A percentile compares a stretch with the other conserved stretches of the same genome.
phyloP scores from a whole-genome alignment of 92 coral and sea anemone genomes.

The Epizoanthus illoricatus region DNA sequence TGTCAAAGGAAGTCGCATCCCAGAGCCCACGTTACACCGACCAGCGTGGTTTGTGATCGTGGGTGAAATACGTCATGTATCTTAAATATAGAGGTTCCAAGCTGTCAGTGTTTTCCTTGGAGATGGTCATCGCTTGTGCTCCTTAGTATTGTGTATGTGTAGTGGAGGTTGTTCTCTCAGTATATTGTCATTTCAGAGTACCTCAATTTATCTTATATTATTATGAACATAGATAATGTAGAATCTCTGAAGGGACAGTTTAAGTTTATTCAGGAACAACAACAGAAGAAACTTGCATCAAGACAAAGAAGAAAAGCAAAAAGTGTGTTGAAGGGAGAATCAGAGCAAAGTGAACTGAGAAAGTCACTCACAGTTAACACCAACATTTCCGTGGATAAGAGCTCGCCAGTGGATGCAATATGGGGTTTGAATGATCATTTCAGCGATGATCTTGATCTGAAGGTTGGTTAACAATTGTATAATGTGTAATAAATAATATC shows the following conservation, averaged over 20 bases:
- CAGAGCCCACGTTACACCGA: no score
- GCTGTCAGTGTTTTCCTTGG: no score
- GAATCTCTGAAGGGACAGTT: conserved; percentile 86
- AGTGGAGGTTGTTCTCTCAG: no score
- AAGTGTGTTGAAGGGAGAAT: conserved; percentile 38
- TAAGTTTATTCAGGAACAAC: conserved; percentile 93
- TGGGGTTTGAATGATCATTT: conserved; percentile 31
- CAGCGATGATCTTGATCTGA: conserved; percentile 61
- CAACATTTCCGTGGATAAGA: neutral
- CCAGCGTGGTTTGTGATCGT: no score
- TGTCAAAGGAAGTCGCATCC: no score
- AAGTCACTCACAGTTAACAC: neutral
- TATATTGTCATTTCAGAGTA: no score
- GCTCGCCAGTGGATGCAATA: neutral
- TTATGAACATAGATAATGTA: conserved; percentile 60
- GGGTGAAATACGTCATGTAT: no score
- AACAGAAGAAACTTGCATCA: conserved; percentile 77
- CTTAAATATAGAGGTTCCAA: no score
- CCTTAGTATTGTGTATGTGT: no score
- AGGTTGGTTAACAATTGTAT: conserved; percentile 42
- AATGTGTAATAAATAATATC: neutral
- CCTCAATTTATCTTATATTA: neutral
- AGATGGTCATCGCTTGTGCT: no score
- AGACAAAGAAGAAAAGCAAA: conserved; percentile 76
- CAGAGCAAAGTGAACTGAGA: conserved; percentile 28